phyloP scores from a whole-genome alignment of 2,113 vertebrate genomes.

The Cisticola juncidis region DNA sequence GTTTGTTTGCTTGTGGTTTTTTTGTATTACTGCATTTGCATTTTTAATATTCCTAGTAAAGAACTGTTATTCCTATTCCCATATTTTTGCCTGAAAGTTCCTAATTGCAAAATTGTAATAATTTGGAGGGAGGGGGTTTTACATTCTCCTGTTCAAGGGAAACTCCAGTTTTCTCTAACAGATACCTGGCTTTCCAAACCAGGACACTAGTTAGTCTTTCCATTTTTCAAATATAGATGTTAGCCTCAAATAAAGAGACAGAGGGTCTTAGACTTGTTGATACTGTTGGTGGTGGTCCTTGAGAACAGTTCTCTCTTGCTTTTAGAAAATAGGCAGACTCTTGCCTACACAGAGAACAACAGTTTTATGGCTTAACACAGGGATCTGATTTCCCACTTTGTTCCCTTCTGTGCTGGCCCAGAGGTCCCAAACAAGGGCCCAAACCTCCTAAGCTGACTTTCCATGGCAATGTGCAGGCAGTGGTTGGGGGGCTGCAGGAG shows the following conservation, averaged over 20 bases:
- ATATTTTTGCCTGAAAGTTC: too few relatives aligned
- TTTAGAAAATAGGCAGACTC: neutral
- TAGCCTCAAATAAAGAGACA: neutral
- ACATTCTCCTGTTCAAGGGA: too few relatives aligned
- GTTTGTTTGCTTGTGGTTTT: too few relatives aligned
- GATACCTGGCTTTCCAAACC: too few relatives aligned
- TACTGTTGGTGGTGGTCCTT: neutral
- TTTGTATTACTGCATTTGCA: too few relatives aligned
- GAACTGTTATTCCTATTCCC: too few relatives aligned
- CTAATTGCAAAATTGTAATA: too few relatives aligned
- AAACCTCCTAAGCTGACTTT: neutral
- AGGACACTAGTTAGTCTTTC: neutral
- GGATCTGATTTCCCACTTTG: neutral
- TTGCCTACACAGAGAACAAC: neutral
- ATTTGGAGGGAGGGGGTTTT: too few relatives aligned
- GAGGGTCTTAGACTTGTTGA: neutral
- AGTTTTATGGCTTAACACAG: accelerated
- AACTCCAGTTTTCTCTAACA: too few relatives aligned
- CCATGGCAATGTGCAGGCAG: neutral
- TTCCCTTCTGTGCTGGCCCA: neutral
- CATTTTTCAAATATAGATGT: neutral
- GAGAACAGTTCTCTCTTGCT: neutral
- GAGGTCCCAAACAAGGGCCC: neutral
- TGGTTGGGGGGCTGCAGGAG: neutral
- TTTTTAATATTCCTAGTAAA: too few relatives aligned